These are phyloP conservation scores for Lophotis ruficrista DNA, from an alignment of 2,113 vertebrate genomes.

Conservation along the genomic window DNA sequence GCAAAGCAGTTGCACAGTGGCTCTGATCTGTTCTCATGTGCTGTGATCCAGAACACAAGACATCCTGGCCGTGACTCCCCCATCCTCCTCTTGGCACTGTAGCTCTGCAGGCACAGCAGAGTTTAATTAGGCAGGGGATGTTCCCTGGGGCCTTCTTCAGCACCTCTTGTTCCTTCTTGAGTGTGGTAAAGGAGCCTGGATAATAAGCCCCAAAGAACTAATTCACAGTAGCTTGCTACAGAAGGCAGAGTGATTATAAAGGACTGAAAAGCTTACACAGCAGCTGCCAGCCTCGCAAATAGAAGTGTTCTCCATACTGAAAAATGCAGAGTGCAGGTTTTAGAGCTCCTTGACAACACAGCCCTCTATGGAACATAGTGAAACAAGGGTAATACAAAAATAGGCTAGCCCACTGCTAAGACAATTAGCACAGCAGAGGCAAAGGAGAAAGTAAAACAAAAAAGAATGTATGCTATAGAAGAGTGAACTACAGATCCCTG, in stretches of 20 bases:
- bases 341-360: conserved; percentile 25
- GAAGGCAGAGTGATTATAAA: conserved; percentile 11
- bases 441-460: background rate
- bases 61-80: background rate
- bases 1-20: background rate
- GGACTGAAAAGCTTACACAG: conserved; percentile 22
- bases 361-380: background rate
- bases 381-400: background rate
- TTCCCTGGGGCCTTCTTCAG: background rate
- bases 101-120: background rate
- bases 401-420: background rate
- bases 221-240: background rate
- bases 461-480: background rate
- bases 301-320: background rate
- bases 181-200: background rate
- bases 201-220: background rate
- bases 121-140: background rate
- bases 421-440: background rate
- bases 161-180: background rate
- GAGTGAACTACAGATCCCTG: background rate
- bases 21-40: background rate
- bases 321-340: background rate
- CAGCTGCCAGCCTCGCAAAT: background rate
- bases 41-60: background rate
- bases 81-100: background rate